Evolutionary conservation across 2,797 vertebrate species (phyloP), one percentile per base, ranked within the genome.

Genomic region (Tauraco hartlaubi): DNA sequence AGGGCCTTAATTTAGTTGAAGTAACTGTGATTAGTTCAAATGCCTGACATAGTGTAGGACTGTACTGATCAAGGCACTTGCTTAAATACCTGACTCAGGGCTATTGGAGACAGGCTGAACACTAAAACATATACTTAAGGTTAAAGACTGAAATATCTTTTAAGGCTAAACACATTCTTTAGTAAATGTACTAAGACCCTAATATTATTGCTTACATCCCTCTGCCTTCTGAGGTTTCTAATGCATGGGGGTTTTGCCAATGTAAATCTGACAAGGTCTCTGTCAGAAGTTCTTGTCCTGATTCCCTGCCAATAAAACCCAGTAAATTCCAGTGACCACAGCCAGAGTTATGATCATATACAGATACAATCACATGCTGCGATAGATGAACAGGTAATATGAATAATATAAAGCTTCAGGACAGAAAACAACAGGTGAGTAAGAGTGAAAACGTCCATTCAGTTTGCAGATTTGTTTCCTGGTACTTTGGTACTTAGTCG

Each of bases 1-100:
- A 41, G 35, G 59, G 28, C 79, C 72, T 84, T 92, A 88, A 91
- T 93, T 93, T 75, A 79, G 81, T 58, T 84, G 54, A 73, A 86
- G 46, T 66, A 79, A 39, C 41, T 69, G 9, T 80, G 64, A 88
- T 90, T 85, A 86, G 21, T 48, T 95, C 58, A 84, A 92, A 86
- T 37, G 37, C 58, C 76, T 85, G 52, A 62, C 5, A 1, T n/a
- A 59, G 39, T 26, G 49, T 6, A 62, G 62, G 41, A n/a, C 85
- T 90, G 41, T 35, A 44, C 29, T 2, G 3, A 61, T 67, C 20
- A 49, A 82, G 33, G 31, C 37, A 15, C 71, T 91, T 94, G 18
- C 69, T 76, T 75, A 86, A 92, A 85, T 62, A 62, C 28, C 26
- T 54, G 49, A 64, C 49, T 80, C 29, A 22, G 83, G 56, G 61